A percentile compares a stretch with the other conserved stretches of the same genome.
Conservation (phyloP, 2,888 invertebrate genomes). For the Rotaria magnacalcarata region DNA sequence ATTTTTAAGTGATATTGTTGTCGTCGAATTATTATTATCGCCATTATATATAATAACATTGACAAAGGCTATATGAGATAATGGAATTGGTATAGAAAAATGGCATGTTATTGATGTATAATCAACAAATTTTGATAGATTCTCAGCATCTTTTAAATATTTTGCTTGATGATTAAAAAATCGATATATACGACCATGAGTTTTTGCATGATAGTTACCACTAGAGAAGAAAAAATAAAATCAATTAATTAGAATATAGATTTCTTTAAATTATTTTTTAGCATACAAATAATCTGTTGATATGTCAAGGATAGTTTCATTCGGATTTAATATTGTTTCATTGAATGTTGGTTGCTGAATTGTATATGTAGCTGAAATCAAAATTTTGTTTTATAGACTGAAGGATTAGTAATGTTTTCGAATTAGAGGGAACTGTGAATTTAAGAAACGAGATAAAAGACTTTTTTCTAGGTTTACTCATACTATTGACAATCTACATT, state of each 20-base stretch:
- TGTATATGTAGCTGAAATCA: background rate
- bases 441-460: too few relatives aligned
- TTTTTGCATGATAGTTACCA: background rate
- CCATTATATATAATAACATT: background rate
- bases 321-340: background rate
- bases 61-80: background rate
- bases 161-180: constrained; percentile 5
- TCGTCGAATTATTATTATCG: background rate
- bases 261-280: background rate
- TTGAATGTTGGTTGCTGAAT: background rate
- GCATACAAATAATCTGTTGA: background rate
- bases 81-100: background rate
- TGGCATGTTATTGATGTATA: constrained; percentile 8
- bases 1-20: background rate
- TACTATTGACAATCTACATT: too few relatives aligned
- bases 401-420: too few relatives aligned
- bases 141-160: background rate
- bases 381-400: background rate
- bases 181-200: background rate
- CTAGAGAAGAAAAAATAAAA: background rate
- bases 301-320: background rate
- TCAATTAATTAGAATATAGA: background rate
- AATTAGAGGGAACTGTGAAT: too few relatives aligned
- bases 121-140: background rate
- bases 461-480: too few relatives aligned